Evolutionary conservation across 2,888 invertebrate species (phyloP).

Genomic region (Caenorhabditis sp.): DNA sequence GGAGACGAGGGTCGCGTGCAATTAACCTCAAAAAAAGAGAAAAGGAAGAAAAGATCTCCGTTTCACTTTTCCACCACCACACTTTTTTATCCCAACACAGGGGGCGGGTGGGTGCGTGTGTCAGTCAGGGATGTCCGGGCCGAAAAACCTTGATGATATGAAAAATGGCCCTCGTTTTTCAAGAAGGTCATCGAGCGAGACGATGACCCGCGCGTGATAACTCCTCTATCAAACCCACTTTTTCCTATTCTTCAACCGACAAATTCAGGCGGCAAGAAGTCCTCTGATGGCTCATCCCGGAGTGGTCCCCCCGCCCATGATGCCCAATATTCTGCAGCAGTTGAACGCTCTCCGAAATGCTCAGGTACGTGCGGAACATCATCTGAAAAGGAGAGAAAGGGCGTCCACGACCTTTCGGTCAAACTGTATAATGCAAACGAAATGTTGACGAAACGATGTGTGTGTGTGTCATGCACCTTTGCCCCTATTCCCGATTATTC

Average conservation of each 20-base stretch:
- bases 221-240: background rate
- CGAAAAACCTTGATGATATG: conserved; percentile 20
- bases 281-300: conserved; percentile 21
- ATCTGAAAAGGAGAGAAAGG: background rate
- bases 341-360: conserved; percentile 60
- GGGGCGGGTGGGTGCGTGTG: conserved; percentile 3
- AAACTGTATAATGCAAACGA: conserved; percentile 7
- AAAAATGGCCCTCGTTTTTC: conserved; percentile 15
- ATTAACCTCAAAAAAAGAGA: conserved; percentile 19
- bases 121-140: background rate
- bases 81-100: conserved; percentile 8
- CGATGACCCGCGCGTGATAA: conserved; percentile 20
- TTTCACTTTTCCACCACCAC: conserved; percentile 4
- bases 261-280: conserved; percentile 29
- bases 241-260: background rate
- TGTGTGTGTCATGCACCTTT: conserved; percentile 6
- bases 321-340: conserved; percentile 66
- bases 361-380: conserved; percentile 50
- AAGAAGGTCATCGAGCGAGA: conserved; percentile 12
- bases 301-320: conserved; percentile 46
- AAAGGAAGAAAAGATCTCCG: background rate
- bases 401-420: conserved; percentile 1
- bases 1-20: conserved; percentile 8
- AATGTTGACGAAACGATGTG: conserved; percentile 5
- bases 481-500: conserved; percentile 2